A percentile compares a stretch with the other conserved stretches of the same genome.
Conservation (phyloP, 2,797 vertebrate genomes). For the Lycodopsis pacificus region DNA sequence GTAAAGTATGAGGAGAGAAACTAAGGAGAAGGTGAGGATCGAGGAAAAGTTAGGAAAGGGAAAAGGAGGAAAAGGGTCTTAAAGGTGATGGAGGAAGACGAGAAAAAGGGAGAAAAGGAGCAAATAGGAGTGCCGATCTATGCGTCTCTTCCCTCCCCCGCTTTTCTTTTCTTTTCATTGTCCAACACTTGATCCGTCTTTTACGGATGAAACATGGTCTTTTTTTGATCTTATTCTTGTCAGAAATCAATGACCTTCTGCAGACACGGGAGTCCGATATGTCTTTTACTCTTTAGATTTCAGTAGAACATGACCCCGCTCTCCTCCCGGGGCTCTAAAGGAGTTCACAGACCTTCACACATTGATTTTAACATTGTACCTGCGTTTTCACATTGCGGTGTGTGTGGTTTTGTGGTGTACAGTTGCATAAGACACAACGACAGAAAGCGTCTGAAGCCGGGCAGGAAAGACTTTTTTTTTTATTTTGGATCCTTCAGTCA, state of each 20-base stretch:
- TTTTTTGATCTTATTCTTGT: slow-evolving; percentile 75
- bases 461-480: slow-evolving; percentile 24
- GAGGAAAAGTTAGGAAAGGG: background rate
- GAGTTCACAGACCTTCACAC: slow-evolving; percentile 65
- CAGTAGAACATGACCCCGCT: slow-evolving; percentile 69
- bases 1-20: background rate
- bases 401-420: slow-evolving; percentile 67
- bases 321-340: slow-evolving; percentile 43
- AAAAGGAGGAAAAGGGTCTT: background rate
- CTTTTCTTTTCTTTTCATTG: slow-evolving; percentile 27
- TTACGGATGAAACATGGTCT: slow-evolving; percentile 73
- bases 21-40: background rate
- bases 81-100: background rate
- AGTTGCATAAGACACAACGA: slow-evolving; percentile 55
- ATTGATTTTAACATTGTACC: slow-evolving; percentile 75
- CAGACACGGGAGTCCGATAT: slow-evolving; percentile 69
- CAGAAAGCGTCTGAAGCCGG: slow-evolving; percentile 13
- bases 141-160: background rate
- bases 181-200: slow-evolving; percentile 78
- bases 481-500: background rate
- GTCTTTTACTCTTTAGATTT: slow-evolving; percentile 79
- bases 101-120: slow-evolving; percentile 4
- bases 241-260: slow-evolving; percentile 80
- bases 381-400: slow-evolving; percentile 60
- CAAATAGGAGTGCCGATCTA: background rate